Conservation (phyloP, 2,888 invertebrate species). For the Chironomus tentans region DNA sequence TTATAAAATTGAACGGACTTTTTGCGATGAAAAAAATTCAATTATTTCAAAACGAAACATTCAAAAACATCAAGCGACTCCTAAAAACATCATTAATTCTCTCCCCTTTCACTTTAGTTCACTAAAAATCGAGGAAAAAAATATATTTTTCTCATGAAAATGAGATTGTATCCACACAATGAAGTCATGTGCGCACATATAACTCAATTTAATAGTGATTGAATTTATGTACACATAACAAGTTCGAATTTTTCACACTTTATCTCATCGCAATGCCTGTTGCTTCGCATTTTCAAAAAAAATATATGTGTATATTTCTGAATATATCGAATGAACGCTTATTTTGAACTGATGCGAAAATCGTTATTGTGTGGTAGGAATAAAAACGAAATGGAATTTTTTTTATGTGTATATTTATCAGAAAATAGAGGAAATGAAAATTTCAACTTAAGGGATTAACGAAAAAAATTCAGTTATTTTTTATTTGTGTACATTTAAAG, state of each 20-base stretch:
- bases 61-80: too few relatives aligned
- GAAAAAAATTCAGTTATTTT: too few relatives aligned
- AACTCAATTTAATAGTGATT: constrained; percentile 22
- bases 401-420: neutral
- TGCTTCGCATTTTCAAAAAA: neutral
- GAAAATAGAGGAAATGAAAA: neutral
- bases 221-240: neutral
- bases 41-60: too few relatives aligned
- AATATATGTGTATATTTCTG: neutral
- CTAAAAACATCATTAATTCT: neutral
- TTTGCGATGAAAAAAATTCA: too few relatives aligned
- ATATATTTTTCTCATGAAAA: neutral
- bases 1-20: too few relatives aligned
- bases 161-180: constrained; percentile 9
- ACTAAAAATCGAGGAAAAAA: too few relatives aligned
- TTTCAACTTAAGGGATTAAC: too few relatives aligned
- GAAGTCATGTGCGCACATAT: constrained; percentile 13
- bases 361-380: neutral
- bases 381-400: neutral
- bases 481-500: too few relatives aligned
- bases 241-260: too few relatives aligned
- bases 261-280: neutral
- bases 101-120: neutral
- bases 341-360: neutral
- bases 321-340: neutral